phyloP scores from a whole-genome alignment of 2,888 invertebrate genomes.

The Hofmannophila pseudospretella region DNA sequence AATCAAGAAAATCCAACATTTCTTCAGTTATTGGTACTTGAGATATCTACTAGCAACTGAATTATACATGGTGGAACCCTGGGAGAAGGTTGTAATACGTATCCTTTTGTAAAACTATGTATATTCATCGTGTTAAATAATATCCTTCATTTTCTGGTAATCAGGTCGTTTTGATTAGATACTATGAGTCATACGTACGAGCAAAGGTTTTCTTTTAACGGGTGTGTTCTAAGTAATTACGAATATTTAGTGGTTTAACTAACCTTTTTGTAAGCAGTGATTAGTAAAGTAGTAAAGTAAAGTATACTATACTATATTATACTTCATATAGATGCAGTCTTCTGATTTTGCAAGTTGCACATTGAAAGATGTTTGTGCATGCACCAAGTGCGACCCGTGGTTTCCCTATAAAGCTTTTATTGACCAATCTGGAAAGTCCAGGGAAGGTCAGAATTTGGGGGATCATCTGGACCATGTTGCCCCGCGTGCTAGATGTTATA shows the following conservation, averaged over 20 bases:
- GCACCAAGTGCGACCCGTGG: too few relatives aligned
- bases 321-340: too few relatives aligned
- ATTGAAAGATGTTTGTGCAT: too few relatives aligned
- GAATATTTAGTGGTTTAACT: background rate
- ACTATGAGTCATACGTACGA: background rate
- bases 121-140: background rate
- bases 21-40: slow-evolving; percentile 78
- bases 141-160: background rate
- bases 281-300: too few relatives aligned
- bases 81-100: slow-evolving; percentile 80
- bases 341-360: too few relatives aligned
- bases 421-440: too few relatives aligned
- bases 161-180: background rate
- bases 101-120: slow-evolving; percentile 69
- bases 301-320: too few relatives aligned
- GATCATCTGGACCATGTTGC: too few relatives aligned
- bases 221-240: background rate
- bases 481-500: too few relatives aligned
- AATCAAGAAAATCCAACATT: slow-evolving; percentile 54
- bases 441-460: too few relatives aligned
- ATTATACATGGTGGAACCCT: slow-evolving; percentile 81
- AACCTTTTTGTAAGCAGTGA: too few relatives aligned
- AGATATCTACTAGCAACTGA: slow-evolving; percentile 79
- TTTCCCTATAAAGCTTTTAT: too few relatives aligned
- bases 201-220: background rate